These are phyloP conservation scores for Echinometra lucunter DNA, from an alignment of 53 echinoderm and acorn worm genomes.

Conservation along the genomic window DNA sequence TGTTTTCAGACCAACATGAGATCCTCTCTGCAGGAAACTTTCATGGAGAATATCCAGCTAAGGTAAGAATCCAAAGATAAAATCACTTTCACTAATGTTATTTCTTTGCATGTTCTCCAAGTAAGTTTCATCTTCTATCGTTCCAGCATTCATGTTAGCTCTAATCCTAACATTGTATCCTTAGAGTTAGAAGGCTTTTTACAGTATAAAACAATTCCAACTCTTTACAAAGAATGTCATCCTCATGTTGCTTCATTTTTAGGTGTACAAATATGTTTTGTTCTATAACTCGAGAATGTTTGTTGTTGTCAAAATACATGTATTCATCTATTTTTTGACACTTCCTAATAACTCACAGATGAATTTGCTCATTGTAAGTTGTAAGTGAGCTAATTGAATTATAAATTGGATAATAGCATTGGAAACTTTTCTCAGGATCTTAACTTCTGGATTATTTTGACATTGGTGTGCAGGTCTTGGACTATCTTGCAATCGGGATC, in stretches of 20 bases:
- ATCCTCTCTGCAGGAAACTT: slow-evolving; percentile 95
- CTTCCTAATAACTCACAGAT: too few relatives aligned
- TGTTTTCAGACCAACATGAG: slow-evolving; percentile 89
- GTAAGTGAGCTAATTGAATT: too few relatives aligned
- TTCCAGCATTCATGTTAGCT: too few relatives aligned
- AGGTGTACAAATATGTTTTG: neutral
- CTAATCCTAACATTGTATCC: neutral
- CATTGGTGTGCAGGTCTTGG: slow-evolving; percentile 79
- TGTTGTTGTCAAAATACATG: neutral
- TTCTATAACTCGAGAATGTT: neutral
- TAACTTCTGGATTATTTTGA: neutral
- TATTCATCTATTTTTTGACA: neutral
- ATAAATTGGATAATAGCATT: too few relatives aligned
- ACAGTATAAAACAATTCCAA: too few relatives aligned
- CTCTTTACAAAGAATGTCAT: too few relatives aligned
- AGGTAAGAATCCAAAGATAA: slow-evolving; percentile 66
- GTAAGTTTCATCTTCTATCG: too few relatives aligned
- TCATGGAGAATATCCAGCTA: slow-evolving; percentile 98
- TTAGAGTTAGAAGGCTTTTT: neutral
- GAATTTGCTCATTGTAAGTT: too few relatives aligned
- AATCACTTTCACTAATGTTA: neutral
- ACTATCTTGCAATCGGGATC: slow-evolving; percentile 93
- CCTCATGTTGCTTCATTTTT: too few relatives aligned
- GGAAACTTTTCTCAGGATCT: neutral
- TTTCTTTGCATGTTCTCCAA: neutral